Evolutionary conservation across 2,113 vertebrate genomes (phyloP).

Genomic region (Catharus minimus): DNA sequence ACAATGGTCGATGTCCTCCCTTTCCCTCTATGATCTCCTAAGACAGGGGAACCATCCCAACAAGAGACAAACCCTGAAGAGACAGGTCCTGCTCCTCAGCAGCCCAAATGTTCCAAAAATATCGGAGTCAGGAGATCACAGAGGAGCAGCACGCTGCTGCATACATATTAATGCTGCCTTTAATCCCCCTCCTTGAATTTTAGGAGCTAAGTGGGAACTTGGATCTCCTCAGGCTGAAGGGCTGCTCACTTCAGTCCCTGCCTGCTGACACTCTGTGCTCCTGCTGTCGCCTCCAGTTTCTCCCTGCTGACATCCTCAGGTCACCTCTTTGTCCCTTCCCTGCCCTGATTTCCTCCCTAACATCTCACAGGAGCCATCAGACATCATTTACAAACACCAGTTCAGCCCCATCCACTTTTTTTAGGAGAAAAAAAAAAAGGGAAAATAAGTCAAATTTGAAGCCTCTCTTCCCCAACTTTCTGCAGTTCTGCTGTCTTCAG

Average conservation of each 20-base stretch:
- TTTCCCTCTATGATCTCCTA: neutral
- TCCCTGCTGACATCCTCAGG: neutral
- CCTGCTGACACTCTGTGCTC: neutral
- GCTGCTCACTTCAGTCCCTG: neutral
- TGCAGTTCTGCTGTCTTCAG: neutral
- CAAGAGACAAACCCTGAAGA: neutral
- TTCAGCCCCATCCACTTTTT: neutral
- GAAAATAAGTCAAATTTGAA: neutral
- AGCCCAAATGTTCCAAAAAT: neutral
- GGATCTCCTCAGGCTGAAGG: neutral
- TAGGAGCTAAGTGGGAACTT: neutral
- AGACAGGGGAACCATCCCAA: accelerated
- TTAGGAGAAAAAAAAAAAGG: too few relatives aligned
- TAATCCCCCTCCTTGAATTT: neutral
- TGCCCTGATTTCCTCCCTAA: neutral
- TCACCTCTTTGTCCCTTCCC: neutral
- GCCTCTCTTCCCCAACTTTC: neutral
- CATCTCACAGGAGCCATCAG: neutral
- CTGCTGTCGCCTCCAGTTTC: accelerated
- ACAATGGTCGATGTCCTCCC: accelerated
- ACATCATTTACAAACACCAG: neutral
- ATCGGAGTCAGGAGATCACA: neutral
- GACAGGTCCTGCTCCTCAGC: neutral
- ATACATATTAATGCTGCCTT: neutral
- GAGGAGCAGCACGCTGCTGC: neutral